Percentiles rank a stretch among this genome's conserved stretches.
phyloP scores from a whole-genome alignment of 2,888 invertebrate species.

The Helobdella robusta region DNA sequence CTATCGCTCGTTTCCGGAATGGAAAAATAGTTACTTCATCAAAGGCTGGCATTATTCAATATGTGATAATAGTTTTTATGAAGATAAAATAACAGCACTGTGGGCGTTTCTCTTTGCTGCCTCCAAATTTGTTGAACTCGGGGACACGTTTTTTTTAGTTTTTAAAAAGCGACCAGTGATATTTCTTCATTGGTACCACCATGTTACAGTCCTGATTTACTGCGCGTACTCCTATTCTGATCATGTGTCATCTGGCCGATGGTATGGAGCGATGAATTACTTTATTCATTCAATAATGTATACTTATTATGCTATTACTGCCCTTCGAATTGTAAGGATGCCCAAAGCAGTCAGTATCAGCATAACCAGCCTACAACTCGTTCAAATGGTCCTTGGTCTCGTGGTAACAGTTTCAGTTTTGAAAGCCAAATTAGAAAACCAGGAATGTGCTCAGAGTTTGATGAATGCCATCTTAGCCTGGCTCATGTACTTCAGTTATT shows the following conservation, averaged over 20 bases:
- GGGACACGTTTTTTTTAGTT: conserved; percentile 52
- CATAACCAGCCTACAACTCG: conserved; percentile 77
- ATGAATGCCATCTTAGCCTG: conserved; percentile 48
- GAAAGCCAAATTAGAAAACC: conserved; percentile 38
- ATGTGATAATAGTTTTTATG: conserved; percentile 58
- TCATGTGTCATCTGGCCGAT: conserved; percentile 45
- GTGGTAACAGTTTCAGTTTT: conserved; percentile 74
- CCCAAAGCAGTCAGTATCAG: conserved; percentile 70
- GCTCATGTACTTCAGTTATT: conserved; percentile 48
- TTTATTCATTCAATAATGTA: conserved; percentile 54
- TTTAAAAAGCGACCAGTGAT: conserved; percentile 52
- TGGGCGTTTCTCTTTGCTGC: conserved; percentile 96
- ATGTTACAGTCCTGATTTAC: conserved; percentile 49
- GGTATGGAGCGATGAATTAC: conserved; percentile 53
- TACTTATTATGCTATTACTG: conserved; percentile 51
- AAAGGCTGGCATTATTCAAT: conserved; percentile 89
- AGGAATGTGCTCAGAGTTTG: conserved; percentile 48
- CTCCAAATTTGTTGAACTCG: conserved; percentile 73
- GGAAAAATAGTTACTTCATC: conserved; percentile 74
- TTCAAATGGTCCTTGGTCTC: conserved; percentile 90
- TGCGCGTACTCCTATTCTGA: conserved; percentile 49
- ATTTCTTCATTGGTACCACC: conserved; percentile 55
- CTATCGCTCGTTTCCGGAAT: conserved; percentile 77
- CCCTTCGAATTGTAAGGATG: conserved; percentile 44
- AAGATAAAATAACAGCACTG: conserved; percentile 66